These are phyloP conservation scores for Acanthurus leucopareius DNA, from an alignment of 2,797 vertebrate genomes.

Conservation along the genomic window DNA sequence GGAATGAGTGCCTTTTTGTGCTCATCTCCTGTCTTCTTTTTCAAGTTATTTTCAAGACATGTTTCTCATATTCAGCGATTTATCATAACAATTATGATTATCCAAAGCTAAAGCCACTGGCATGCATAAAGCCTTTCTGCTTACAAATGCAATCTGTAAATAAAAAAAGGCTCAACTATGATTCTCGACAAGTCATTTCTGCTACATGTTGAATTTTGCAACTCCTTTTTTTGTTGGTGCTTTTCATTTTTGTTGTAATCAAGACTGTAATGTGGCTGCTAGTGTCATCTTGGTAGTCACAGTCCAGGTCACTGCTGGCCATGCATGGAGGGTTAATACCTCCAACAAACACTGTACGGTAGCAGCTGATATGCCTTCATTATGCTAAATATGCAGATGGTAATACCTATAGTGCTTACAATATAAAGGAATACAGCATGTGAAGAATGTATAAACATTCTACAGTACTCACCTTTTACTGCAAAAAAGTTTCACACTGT, in stretches of 20 bases:
- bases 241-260: conserved; percentile 9
- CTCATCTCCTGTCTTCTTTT: background rate
- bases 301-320: background rate
- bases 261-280: background rate
- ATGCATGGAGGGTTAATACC: background rate
- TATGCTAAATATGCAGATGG: no score
- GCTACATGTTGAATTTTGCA: conserved; percentile 18
- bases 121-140: background rate
- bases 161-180: conserved; percentile 11
- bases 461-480: background rate
- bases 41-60: background rate
- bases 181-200: conserved; percentile 15
- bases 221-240: conserved; percentile 20
- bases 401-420: no score
- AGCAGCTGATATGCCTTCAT: background rate
- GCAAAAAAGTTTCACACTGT: background rate
- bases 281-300: background rate
- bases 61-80: conserved; percentile 13
- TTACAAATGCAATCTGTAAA: conserved; percentile 6
- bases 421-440: no score
- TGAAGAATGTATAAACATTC: background rate
- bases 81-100: background rate
- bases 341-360: background rate
- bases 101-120: background rate
- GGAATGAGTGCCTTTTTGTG: background rate